Evolutionary conservation across 2,797 vertebrate genomes (phyloP), one percentile per base, ranked within the genome.

Genomic region (Scarus forsteni): DNA sequence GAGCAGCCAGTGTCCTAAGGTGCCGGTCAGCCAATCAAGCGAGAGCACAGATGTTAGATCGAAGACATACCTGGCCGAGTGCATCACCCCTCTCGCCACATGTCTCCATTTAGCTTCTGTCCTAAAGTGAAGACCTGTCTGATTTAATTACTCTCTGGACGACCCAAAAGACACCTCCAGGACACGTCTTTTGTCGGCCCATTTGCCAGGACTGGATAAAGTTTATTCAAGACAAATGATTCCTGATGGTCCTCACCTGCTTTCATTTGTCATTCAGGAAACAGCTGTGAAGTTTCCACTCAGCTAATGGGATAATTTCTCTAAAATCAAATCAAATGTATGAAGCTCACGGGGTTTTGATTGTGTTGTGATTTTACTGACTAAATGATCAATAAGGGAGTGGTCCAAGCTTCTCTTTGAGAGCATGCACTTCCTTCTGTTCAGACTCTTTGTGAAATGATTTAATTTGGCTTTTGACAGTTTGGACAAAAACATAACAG

Each of bases 61-160:
- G 15, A 48, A 0, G 43, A 61, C 51, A 55, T 60, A 63, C 73
- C 63, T 50, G 74, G 54, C 50, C 2, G 43, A 46, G 69, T 43
- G 59, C 74, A 76, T 79, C 69, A 67, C 35, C 54, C 57, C 54
- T 53, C 34, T 56, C 34, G 27, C 43, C 82, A 80, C 75, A 68
- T 80, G 79, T 79, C 75, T 85, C 52, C 19, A 15, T 19, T 87
- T 73, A 86, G 66, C 58, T 18, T 48, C 19, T 69, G 66, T 81
- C 59, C 60, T 70, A 14, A 16, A 79, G 75, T 61, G 59, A 46
- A 54, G 55, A 70, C 46, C 52, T 68, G 73, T 66, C 73, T 62
- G 42, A 6, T n/a, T 38, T 46, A 54, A 66, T 76, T 50, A 70
- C 46, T 78, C 60, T 44, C 53, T 35, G 60, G 46, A 81, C n/a